Evolutionary conservation across 2,113 vertebrate genomes (phyloP), one percentile per base, ranked within the genome.

Genomic region (Barnardius zonarius): DNA sequence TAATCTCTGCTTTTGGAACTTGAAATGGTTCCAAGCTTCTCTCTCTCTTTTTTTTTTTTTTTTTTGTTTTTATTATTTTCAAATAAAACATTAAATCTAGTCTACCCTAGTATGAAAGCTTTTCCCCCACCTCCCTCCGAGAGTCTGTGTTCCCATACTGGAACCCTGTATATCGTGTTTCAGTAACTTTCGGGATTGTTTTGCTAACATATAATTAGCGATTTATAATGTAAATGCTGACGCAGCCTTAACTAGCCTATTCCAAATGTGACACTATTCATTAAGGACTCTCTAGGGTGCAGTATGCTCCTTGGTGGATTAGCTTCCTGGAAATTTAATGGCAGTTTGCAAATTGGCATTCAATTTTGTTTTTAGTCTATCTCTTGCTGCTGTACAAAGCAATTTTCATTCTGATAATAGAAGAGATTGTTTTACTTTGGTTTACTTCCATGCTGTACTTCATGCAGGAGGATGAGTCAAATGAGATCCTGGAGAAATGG

Each of bases 261-360:
- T 96, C 70, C 84, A 89, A 90, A 89, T 93, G 76, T 93, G 84
- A 88, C 85, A 39, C 55, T 81, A 33, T 93, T 95, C 78, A 88
- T 92, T 92, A 92, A 95, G 54, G 77, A 70, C 92, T 84, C 79
- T 89, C 82, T 93, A 62, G 89, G 44, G 91, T 93, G 83, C 68
- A 86, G 78, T 78, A n/a, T 51, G 66, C 41, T 93, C 83, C 82
- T 95, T 86, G 55, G 81, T 95, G 90, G 83, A 89, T 93, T 92
- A 90, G 46, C 63, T 88, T 92, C 69, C 87, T 94, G 70, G 55
- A 89, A 94, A 91, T 93, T 18, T 64, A 89, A 74, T 93, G 66
- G 43, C 64, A 78, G 44, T 81, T 95, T 87, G 86, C 67, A 86
- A 94, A 87, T 75, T 78, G 55, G 48, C 61, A 83, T 94, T 25